A percentile compares a stretch with the other conserved stretches of the same genome.
Evolutionary conservation across 2,888 invertebrate genomes (phyloP).

Genomic region (Tolmerus cingulatus): DNA sequence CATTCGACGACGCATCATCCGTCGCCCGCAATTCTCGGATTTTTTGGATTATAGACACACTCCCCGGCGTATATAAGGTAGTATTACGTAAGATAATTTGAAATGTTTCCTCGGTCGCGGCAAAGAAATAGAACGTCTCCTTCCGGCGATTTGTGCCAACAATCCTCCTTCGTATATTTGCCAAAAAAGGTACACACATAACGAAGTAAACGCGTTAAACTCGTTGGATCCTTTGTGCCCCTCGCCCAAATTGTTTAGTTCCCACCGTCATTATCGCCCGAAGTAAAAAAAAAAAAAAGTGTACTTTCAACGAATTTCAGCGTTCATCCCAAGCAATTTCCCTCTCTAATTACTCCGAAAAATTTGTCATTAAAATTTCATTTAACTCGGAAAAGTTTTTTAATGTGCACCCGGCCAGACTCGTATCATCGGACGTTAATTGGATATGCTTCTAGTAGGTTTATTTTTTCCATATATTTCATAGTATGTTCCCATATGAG

Average conservation of each 20-base stretch:
- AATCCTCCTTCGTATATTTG: not conserved
- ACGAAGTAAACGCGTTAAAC: not conserved
- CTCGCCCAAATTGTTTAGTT: not conserved
- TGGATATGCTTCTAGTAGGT: not conserved
- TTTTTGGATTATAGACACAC: conserved; percentile 34
- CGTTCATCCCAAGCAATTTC: not conserved
- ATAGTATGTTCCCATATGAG: not conserved
- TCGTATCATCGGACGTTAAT: not conserved
- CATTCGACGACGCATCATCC: not conserved
- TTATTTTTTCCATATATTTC: not conserved
- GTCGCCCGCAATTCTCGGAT: not conserved
- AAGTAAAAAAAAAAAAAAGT: not conserved
- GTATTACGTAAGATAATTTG: not conserved
- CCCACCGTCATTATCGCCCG: not conserved
- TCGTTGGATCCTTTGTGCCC: not conserved
- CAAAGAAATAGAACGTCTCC: not conserved
- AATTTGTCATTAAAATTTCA: conserved; percentile 31
- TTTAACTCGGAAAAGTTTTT: conserved; percentile 20
- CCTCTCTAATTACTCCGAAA: conserved; percentile 7
- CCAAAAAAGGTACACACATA: not conserved
- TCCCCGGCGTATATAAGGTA: not conserved
- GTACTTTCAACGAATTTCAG: not conserved
- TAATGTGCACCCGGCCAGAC: not conserved
- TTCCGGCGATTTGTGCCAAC: not conserved
- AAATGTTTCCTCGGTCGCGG: not conserved